Conservation (phyloP, 1,140 invertebrate genomes). For the Apis florea region DNA sequence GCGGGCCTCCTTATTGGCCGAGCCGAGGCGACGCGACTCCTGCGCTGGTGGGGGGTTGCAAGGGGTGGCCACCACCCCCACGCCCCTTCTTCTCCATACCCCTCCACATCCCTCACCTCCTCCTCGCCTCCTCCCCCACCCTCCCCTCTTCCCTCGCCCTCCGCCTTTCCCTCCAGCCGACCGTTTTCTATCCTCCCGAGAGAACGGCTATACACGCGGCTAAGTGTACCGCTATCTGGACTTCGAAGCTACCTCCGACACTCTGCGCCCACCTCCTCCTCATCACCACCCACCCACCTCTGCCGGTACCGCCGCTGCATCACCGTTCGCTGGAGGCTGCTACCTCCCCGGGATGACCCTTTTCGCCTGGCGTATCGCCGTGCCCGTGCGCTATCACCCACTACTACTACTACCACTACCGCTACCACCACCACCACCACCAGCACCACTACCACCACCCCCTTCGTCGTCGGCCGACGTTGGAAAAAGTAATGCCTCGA, state of each 20-base stretch:
- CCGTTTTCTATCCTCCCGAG: conserved; percentile 61
- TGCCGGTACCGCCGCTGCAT: conserved; percentile 33
- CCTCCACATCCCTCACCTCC: conserved; percentile 38
- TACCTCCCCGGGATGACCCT: conserved; percentile 67
- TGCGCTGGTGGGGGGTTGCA: conserved; percentile 72
- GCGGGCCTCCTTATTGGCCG: conserved; percentile 79
- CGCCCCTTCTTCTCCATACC: conserved; percentile 46
- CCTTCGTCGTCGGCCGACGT: conserved; percentile 1
- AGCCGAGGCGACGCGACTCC: conserved; percentile 74
- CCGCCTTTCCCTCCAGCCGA: conserved; percentile 48
- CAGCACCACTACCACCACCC: conserved; percentile 38
- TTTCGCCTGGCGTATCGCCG: conserved; percentile 64
- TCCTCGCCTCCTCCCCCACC: neutral
- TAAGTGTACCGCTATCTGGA: conserved; percentile 72
- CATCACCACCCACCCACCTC: neutral
- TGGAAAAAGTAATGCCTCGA: conserved; percentile 55
- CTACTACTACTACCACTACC: too few relatives aligned
- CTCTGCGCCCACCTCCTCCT: conserved; percentile 30
- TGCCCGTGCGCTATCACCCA: conserved; percentile 46
- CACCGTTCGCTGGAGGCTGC: conserved; percentile 58
- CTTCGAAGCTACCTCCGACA: conserved; percentile 61
- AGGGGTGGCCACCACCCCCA: conserved; percentile 70
- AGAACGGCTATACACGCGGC: conserved; percentile 71
- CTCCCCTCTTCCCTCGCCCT: neutral
- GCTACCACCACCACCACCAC: neutral